Percentiles rank a stretch among this genome's conserved stretches.
Conservation (phyloP, 2,888 invertebrate genomes). For the Thereva nobilitata region DNA sequence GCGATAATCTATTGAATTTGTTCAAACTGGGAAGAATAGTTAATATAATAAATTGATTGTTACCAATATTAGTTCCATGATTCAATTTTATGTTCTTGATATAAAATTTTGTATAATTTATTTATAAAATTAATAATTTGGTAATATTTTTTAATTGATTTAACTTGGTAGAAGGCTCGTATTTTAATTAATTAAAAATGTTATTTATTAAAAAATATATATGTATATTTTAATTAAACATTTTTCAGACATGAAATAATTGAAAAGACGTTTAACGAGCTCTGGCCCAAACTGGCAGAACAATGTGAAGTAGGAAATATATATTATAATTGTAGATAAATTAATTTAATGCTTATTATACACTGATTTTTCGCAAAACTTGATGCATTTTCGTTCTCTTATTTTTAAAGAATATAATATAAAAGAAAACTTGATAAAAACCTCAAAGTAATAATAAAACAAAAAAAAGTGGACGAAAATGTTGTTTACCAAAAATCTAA, state of each 20-base stretch:
- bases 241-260: constrained; percentile 55
- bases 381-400: background rate
- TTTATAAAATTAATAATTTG: background rate
- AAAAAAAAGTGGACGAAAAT: too few relatives aligned
- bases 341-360: constrained; percentile 9
- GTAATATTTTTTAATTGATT: background rate
- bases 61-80: too few relatives aligned
- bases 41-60: too few relatives aligned
- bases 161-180: too few relatives aligned
- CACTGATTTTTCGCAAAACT: constrained; percentile 14
- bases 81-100: too few relatives aligned
- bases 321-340: constrained; percentile 48
- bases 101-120: background rate
- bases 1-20: too few relatives aligned
- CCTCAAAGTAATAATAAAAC: too few relatives aligned
- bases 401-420: background rate
- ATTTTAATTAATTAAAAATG: too few relatives aligned
- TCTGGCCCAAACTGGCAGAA: constrained; percentile 52
- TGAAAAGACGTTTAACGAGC: constrained; percentile 55
- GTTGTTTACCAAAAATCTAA: too few relatives aligned
- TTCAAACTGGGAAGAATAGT: too few relatives aligned
- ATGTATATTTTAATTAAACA: background rate
- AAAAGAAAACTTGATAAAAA: too few relatives aligned
- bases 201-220: background rate
- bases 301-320: constrained; percentile 58